These are phyloP conservation scores for Holotrichia oblita DNA, from an alignment of 1,140 invertebrate species.

Conservation along the genomic window DNA sequence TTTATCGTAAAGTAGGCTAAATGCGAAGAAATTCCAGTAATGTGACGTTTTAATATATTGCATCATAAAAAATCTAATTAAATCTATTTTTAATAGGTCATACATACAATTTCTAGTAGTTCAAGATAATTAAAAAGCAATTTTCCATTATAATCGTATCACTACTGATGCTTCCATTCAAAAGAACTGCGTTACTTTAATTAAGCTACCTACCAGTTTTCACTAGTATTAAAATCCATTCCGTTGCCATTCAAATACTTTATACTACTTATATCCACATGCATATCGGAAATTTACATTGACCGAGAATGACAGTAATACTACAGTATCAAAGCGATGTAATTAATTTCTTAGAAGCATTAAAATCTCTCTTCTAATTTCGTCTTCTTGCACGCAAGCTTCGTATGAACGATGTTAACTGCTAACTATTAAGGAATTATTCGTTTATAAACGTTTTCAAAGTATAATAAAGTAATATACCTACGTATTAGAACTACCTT, in stretches of 20 bases:
- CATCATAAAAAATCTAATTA: not conserved
- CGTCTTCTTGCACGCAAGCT: not conserved
- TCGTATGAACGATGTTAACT: not conserved
- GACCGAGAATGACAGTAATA: not conserved
- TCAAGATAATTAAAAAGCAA: not conserved
- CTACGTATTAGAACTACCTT: too few species aligned
- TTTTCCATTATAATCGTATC: not conserved
- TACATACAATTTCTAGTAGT: not conserved
- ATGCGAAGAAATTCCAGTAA: too few species aligned
- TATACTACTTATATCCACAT: not conserved
- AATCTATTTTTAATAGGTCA: not conserved
- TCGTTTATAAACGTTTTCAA: too few species aligned
- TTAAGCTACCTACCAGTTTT: not conserved
- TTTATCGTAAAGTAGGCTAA: too few species aligned
- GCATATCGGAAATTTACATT: not conserved
- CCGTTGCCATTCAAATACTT: not conserved
- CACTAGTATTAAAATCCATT: not conserved
- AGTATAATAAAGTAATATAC: too few species aligned
- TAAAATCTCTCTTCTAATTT: not conserved
- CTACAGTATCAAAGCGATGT: too few species aligned
- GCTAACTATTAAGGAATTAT: too few species aligned
- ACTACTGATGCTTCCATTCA: not conserved
- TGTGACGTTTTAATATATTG: too few species aligned
- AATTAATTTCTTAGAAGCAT: constrained; percentile 8
- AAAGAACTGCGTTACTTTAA: too few species aligned